Base-by-base conservation (phyloP, 2,888 invertebrate species). In the Lissonota sp. region DNA sequence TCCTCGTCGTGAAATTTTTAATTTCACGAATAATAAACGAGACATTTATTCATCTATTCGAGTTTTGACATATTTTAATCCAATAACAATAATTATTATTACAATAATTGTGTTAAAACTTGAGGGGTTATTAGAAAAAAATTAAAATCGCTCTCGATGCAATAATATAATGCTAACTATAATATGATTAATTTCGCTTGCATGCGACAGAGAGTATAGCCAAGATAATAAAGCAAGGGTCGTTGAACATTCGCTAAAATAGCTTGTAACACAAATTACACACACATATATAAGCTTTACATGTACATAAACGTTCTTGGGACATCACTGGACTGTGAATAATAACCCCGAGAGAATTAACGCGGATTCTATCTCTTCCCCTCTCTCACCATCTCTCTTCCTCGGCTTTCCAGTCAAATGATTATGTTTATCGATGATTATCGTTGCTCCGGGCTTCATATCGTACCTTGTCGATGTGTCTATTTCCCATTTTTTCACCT, bases 341-440 rank as follows among this genome's bases (percentile, higher is more conserved):
- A 74, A 79, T 57, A 26, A 66, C 26, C 8, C 4, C 40, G 42
- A 64, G 55, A 39, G 26, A 26, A 16, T 69, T 44, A 26, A n/a
- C 1, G 39, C 51, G 14, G 8, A 62, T 63, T 44, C 12, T 16
- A 8, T 44, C 62, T 42, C 51, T 53, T 42, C 42, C 55, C 14
- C 12, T 8, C 26, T 16, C 16, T 62, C 16, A 16, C 62, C 14
- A 10, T 58, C 51, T 53, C 53, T 6, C 12, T 60, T 53, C 60
- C 53, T 53, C 53, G 44, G 49, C n/a, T 74, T 77, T 73, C 64
- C 77, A 60, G 58, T 70, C 73, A 60, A 74, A 53, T 49, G 70
- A 72, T 67, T 72, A 51, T 40, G 77, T 69, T 63, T 60, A 81
- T 81, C 73, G 73, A 67, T 80, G 57, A 77, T 73, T 44, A 58